A percentile compares a stretch with the other conserved stretches of the same genome.
Evolutionary conservation across 1,140 invertebrate genomes (phyloP).

Genomic region (Bombus ignitus): DNA sequence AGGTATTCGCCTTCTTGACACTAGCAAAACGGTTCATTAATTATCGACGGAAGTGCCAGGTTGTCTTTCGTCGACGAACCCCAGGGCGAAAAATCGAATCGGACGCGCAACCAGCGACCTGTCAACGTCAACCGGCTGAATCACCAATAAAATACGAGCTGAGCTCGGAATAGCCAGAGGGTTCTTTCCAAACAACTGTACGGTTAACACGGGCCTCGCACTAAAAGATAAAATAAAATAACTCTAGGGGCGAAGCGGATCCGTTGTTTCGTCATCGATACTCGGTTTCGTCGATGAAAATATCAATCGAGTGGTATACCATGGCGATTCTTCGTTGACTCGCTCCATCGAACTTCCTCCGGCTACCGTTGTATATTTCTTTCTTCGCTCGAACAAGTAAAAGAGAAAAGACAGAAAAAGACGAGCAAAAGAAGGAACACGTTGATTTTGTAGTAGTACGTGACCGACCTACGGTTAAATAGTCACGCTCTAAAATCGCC

Average conservation of each 20-base stretch:
- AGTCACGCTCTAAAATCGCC: constrained; percentile 15
- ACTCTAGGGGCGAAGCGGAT: not conserved
- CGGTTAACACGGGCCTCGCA: not conserved
- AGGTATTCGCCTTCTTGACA: no score
- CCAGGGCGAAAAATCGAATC: constrained; percentile 27
- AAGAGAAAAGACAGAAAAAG: not conserved
- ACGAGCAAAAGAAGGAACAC: not conserved
- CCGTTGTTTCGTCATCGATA: constrained; percentile 15
- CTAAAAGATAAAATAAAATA: constrained; percentile 38
- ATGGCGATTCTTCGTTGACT: no score
- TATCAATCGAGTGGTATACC: constrained; percentile 5
- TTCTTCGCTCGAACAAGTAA: not conserved
- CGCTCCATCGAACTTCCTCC: not conserved
- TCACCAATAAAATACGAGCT: constrained; percentile 40
- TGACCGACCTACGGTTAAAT: constrained; percentile 23
- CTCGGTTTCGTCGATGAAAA: constrained; percentile 29
- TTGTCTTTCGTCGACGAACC: constrained; percentile 9
- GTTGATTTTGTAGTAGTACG: constrained; percentile 31
- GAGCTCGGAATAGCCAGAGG: not conserved
- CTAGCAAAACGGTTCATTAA: constrained; percentile 38
- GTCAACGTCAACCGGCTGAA: constrained; percentile 43
- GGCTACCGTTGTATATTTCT: constrained; percentile 14
- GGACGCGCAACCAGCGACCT: constrained; percentile 5
- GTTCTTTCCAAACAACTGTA: constrained; percentile 3
- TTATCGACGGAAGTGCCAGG: constrained; percentile 16